A percentile compares a stretch with the other conserved stretches of the same genome.
phyloP scores from a whole-genome alignment of 2,113 vertebrate species.

The Emberiza fucata region DNA sequence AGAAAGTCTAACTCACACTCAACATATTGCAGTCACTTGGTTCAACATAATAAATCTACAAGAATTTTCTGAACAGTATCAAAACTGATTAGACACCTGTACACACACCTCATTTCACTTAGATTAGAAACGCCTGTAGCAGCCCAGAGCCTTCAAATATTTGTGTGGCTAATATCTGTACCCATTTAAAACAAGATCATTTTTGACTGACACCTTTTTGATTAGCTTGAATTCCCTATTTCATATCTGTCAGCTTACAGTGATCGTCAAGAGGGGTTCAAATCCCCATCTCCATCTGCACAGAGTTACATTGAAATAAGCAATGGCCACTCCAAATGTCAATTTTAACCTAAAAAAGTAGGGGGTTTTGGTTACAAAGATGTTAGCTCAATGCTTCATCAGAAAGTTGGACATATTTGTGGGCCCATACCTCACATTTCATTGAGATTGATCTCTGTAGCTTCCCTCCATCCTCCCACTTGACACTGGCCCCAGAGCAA shows the following conservation, averaged over 20 bases:
- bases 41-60: not conserved
- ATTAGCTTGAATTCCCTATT: not conserved
- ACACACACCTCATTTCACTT: not conserved
- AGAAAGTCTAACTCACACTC: not conserved
- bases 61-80: not conserved
- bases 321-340: rapidly evolving
- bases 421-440: not conserved
- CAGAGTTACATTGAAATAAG: not conserved
- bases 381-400: not conserved
- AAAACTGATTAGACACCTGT: slow-evolving; percentile 17
- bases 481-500: not conserved
- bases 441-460: not conserved
- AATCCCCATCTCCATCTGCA: not conserved
- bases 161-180: not conserved
- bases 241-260: not conserved
- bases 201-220: not conserved
- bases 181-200: not conserved
- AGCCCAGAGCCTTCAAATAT: not conserved
- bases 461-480: not conserved
- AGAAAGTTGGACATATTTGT: not conserved
- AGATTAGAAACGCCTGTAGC: not conserved
- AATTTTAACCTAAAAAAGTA: not conserved
- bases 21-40: slow-evolving; percentile 4
- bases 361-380: not conserved
- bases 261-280: rapidly evolving